phyloP scores from a whole-genome alignment of 2,888 invertebrate genomes.

The Ferrisia virgata region DNA sequence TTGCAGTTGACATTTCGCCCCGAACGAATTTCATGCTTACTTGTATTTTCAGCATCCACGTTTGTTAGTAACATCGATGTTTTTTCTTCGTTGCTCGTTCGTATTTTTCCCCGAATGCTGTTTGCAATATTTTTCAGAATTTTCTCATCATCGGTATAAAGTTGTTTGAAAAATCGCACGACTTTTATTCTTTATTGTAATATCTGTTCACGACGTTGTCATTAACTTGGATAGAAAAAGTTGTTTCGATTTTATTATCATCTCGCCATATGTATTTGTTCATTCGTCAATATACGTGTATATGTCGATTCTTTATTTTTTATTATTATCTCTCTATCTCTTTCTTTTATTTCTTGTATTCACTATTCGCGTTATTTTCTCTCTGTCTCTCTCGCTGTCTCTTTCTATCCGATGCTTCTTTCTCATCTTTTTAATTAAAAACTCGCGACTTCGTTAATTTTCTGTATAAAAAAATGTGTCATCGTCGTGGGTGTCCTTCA shows the following conservation, averaged over 20 bases:
- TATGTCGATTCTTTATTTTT: not conserved
- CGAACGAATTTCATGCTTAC: constrained; percentile 26
- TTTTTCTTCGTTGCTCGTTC: too few relatives aligned
- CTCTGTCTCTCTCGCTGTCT: too few relatives aligned
- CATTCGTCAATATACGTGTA: not conserved
- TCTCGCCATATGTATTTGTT: constrained; percentile 15
- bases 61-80: constrained; percentile 9
- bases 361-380: not conserved
- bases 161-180: constrained; percentile 30
- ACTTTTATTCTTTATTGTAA: constrained; percentile 32
- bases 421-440: not conserved
- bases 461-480: not conserved
- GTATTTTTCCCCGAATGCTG: constrained; percentile 22
- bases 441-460: not conserved
- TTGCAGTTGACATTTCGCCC: constrained; percentile 32
- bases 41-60: constrained; percentile 22
- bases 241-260: constrained; percentile 28
- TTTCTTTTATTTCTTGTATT: not conserved
- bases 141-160: constrained; percentile 33
- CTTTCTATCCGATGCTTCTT: too few relatives aligned
- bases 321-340: not conserved
- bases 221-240: constrained; percentile 24
- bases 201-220: constrained; percentile 28
- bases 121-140: not conserved
- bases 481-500: not conserved